These are phyloP conservation scores for Pithys albifrons DNA, from an alignment of 2,113 vertebrate genomes.

Conservation along the genomic window DNA sequence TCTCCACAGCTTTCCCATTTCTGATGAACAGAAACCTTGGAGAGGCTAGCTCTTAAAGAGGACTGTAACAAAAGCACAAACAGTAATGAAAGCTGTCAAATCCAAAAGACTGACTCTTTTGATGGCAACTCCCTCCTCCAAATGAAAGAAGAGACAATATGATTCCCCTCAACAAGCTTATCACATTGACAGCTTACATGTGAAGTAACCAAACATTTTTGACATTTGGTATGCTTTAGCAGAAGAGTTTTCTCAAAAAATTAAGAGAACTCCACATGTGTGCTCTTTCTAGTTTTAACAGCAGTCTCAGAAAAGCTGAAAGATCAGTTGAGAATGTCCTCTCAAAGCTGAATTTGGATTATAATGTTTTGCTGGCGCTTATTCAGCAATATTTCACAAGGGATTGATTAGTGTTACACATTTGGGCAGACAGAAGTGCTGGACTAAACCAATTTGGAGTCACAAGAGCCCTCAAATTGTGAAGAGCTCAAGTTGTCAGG, in stretches of 20 bases:
- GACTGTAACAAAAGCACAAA: not conserved
- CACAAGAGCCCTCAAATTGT: not conserved
- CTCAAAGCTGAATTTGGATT: not conserved
- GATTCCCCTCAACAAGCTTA: not conserved
- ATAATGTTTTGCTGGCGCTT: not conserved
- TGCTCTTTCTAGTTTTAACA: not conserved
- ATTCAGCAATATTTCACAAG: not conserved
- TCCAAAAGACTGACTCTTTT: not conserved
- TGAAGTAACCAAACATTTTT: not conserved
- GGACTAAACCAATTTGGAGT: not conserved
- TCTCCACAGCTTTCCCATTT: constrained; percentile 7
- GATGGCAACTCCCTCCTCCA: not conserved
- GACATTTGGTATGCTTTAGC: not conserved
- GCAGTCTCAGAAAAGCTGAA: not conserved
- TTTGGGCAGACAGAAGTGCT: not conserved
- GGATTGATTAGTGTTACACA: not conserved
- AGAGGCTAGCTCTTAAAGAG: not conserved
- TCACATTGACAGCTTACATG: not conserved
- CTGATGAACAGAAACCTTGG: not conserved
- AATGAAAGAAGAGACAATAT: not conserved
- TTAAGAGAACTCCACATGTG: not conserved
- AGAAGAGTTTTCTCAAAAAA: not conserved
- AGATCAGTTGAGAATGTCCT: not conserved
- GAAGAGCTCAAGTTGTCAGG: not conserved
- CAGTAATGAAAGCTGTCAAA: not conserved